Base-by-base conservation (phyloP, 2,888 invertebrate species). In the Gerris lacustris region DNA sequence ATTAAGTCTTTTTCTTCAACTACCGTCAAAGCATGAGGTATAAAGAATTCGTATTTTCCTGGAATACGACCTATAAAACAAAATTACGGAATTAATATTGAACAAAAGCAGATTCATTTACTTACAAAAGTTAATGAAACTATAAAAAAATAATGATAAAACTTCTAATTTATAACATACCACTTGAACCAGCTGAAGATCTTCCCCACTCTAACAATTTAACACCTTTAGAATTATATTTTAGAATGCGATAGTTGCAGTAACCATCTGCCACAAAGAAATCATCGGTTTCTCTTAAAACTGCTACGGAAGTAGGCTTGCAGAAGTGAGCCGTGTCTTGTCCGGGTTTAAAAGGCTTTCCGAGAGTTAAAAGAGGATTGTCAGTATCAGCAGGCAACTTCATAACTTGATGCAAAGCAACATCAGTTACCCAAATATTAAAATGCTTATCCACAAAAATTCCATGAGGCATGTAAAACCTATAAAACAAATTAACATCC, bases 231-330 rank as follows among this genome's bases (percentile, higher is more conserved):
- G 88, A 87, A 79, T 91, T 89, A 79, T 87, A 91, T 78, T 91
- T 87, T 45, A 92, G 80, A 73, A 92, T 87, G 76, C 91, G 74
- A 44, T 83, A 82, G 81, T 97, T 97, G 82, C 98, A 99, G 81
- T 96, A 96, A 47, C 98, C 98, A 81, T 99, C 98, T 31, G 96
- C 92, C 11, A 99, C 90, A 79, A 94, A 97, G 78, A 97, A 88
- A 80, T 96, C 92, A 45, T 96, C 96, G 1, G 88, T 89, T 1
- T 86, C 84, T 9, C 94, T 88, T n/a, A 31, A 6, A 0, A 97
- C 90, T 2, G 95, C 96, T 6, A 97, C 91, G 55, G 93, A 89
- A 0, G 97, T 94, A 0, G 98, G 98, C 83, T 96, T 94, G 81
- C 98, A 98, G 73, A 98, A 88, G 76, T 94, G 89, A 0, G 85